Conservation (phyloP, 64 coral and sea anemone species). For the Astreopora myriophthalma region DNA sequence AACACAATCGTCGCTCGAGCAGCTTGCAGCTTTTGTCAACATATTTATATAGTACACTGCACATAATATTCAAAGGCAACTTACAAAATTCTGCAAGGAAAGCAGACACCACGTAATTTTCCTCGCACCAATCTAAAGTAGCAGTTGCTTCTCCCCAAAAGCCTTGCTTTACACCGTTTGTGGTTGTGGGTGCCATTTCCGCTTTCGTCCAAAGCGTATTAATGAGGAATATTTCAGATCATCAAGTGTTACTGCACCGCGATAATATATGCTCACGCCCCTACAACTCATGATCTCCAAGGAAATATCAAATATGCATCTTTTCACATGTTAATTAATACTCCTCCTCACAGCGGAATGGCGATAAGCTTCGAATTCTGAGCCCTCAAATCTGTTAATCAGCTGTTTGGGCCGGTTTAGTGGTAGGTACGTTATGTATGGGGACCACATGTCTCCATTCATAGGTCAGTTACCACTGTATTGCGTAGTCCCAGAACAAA, state of each 20-base stretch:
- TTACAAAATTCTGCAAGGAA: constrained; percentile 98
- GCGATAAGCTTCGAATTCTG: neutral
- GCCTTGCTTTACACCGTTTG: constrained; percentile 13
- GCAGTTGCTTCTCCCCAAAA: constrained; percentile 93
- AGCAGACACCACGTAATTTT: constrained; percentile 92
- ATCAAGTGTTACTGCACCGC: neutral
- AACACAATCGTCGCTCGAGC: neutral
- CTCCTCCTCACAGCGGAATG: too few species aligned
- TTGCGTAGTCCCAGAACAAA: constrained; percentile 71
- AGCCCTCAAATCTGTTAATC: neutral
- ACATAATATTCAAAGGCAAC: neutral
- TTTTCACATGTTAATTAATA: too few species aligned
- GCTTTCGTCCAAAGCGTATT: neutral
- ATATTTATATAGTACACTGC: neutral
- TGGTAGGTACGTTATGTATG: too few species aligned
- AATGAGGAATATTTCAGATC: neutral
- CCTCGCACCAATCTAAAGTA: constrained; percentile 96
- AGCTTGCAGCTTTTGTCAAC: neutral
- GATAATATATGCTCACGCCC: constrained; percentile 16
- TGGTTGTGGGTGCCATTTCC: constrained; percentile 65
- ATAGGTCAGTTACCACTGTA: too few species aligned
- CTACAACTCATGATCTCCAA: neutral
- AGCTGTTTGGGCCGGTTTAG: too few species aligned
- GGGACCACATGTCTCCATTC: too few species aligned
- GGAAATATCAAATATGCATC: too few species aligned